A percentile compares a stretch with the other conserved stretches of the same genome.
phyloP scores from a whole-genome alignment of 2,113 vertebrate species.

The Tragulus kanchil region DNA sequence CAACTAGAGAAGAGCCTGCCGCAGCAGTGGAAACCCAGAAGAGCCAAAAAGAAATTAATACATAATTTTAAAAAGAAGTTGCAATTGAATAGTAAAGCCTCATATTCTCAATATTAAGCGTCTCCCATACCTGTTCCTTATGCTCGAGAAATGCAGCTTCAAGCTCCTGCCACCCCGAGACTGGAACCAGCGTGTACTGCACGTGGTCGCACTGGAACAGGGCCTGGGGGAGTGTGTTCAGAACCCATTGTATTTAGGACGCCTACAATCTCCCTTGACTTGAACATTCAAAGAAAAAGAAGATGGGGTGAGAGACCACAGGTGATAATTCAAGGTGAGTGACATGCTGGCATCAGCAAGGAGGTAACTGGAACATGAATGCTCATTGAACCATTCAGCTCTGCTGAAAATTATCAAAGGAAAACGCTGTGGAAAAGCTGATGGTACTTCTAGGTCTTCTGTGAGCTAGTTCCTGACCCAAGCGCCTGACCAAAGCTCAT shows the following conservation, averaged over 20 bases:
- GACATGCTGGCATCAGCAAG: background rate
- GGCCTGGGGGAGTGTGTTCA: slow-evolving; percentile 86
- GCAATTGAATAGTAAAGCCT: background rate
- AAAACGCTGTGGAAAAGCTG: background rate
- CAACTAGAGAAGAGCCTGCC: no score
- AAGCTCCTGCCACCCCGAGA: slow-evolving; percentile 97
- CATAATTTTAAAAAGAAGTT: no score
- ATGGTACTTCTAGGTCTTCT: background rate
- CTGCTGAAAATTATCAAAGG: background rate
- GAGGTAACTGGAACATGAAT: background rate
- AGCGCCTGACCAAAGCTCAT: background rate
- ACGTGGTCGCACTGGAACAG: slow-evolving; percentile 98
- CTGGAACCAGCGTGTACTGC: slow-evolving; percentile 96
- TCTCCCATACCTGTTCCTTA: slow-evolving; percentile 94
- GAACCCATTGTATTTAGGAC: background rate
- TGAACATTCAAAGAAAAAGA: background rate
- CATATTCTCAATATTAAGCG: background rate
- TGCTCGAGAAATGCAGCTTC: slow-evolving; percentile 97
- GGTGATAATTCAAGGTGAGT: background rate
- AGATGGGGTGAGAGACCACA: background rate
- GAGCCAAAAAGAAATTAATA: no score
- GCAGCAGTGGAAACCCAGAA: no score
- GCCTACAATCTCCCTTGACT: background rate
- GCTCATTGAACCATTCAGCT: background rate
- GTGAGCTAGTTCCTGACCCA: slow-evolving; percentile 15